Evolutionary conservation across 2,888 invertebrate species (phyloP), one percentile per base, ranked within the genome.

Genomic region (Hirtodrosophila cameraria): DNA sequence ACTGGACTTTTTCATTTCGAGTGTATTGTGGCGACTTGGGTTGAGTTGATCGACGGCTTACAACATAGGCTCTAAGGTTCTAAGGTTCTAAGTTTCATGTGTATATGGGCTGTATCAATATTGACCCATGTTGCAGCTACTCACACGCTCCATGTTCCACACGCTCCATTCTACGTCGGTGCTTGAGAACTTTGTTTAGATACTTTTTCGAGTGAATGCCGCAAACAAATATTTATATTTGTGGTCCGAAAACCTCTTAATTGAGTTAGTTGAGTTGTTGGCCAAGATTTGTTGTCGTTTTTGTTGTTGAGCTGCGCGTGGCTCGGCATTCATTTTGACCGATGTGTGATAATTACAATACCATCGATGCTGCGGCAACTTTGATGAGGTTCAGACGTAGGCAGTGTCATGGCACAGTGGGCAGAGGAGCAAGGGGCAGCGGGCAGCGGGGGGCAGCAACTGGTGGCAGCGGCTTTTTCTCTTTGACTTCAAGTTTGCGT

Each of bases 201-300:
- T 82, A 88, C 85, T 90, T 89, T 90, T 86, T 87, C 88, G 88
- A 87, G 68, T 89, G 88, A 86, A 73, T 84, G 86, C 78, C 75
- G 64, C 83, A 74, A 73, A 86, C 83, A 88, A 88, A 90, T 88
- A 88, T 88, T 86, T 85, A 90, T 88, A 88, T 88, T 86, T 85
- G 77, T 77, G 45, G 38, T 15, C 52, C 54, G 58, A 33, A 48
- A 55, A 66, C 53, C 46, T 58, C 82, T 76, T 83, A 82, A 83
- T 86, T 81, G 79, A 85, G 83, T 79, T 79, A 85, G 81, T 79
- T 73, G 83, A 66, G 69, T 57, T 59, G 70, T 73, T 42, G 66
- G 52, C 33, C 61, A 31, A 62, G 64, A n/a, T n/a, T n/a, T n/a
- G n/a, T n/a, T n/a, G n/a, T n/a, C n/a, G n/a, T n/a, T n/a, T n/a